phyloP scores from a whole-genome alignment of 2,888 invertebrate species.

The Ophioninae sp. region DNA sequence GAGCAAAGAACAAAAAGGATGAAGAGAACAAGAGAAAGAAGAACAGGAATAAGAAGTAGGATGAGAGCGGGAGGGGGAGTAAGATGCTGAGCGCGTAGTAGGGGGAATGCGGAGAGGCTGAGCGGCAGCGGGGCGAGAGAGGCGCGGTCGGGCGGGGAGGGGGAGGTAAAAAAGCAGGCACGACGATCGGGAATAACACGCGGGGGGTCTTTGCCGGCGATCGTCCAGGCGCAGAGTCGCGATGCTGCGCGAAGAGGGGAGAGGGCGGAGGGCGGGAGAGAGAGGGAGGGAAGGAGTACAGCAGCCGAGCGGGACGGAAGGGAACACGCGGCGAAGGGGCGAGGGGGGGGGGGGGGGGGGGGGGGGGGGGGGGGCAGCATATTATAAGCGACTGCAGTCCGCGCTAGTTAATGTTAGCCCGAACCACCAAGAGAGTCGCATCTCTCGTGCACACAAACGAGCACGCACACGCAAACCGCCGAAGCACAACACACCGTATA shows the following conservation, averaged over 20 bases:
- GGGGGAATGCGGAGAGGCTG: constrained; percentile 15
- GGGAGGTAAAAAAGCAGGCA: constrained; percentile 58
- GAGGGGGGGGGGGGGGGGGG: constrained; percentile 60
- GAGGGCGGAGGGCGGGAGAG: constrained; percentile 64
- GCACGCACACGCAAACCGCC: not conserved
- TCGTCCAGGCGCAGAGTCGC: constrained; percentile 56
- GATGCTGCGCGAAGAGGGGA: constrained; percentile 44
- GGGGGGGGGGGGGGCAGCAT: constrained; percentile 73
- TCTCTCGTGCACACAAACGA: constrained; percentile 67
- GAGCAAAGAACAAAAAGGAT: constrained; percentile 35
- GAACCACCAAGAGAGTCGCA: constrained; percentile 79
- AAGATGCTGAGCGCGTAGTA: constrained; percentile 30
- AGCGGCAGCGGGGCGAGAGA: constrained; percentile 10
- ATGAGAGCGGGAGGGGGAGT: constrained; percentile 22
- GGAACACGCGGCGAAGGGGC: not conserved
- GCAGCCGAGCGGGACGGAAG: constrained; percentile 20
- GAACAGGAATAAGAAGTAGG: constrained; percentile 30
- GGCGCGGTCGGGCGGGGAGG: constrained; percentile 18
- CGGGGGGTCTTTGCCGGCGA: constrained; percentile 65
- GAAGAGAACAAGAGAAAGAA: constrained; percentile 58
- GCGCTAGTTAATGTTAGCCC: constrained; percentile 79
- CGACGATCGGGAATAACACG: constrained; percentile 64
- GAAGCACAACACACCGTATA: not conserved
- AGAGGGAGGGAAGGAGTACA: constrained; percentile 64
- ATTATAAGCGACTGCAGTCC: constrained; percentile 79